phyloP scores from a whole-genome alignment of 2,113 vertebrate species.

The Bos javanicus region DNA sequence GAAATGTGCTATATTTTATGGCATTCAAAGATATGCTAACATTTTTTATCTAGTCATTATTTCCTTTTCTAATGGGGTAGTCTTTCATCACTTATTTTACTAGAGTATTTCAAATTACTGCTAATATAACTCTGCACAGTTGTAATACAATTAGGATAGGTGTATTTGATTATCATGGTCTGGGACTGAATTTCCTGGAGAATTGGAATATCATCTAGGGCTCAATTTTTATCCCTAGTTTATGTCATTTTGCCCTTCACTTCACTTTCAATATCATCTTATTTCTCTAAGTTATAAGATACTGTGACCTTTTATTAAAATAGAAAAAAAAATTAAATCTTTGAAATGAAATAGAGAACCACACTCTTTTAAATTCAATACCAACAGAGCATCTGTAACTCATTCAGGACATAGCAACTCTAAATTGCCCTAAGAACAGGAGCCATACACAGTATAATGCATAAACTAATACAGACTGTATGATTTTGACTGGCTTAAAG shows the following conservation, averaged over 20 bases:
- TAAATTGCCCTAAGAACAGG: background rate
- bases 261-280: background rate
- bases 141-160: background rate
- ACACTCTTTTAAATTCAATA: background rate
- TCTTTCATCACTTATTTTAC: background rate
- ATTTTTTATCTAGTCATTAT: conserved; percentile 29
- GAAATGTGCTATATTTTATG: background rate
- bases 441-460: background rate
- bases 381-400: background rate
- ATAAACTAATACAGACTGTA: background rate
- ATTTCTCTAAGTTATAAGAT: background rate
- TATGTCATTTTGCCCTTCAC: background rate
- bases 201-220: background rate
- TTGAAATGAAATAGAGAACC: conserved; percentile 22
- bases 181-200: background rate
- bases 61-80: background rate
- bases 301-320: conserved; percentile 23
- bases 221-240: background rate
- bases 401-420: background rate
- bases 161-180: background rate
- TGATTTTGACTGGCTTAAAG: background rate
- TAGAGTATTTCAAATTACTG: background rate
- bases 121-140: background rate
- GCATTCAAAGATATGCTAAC: background rate
- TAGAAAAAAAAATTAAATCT: background rate